Conservation (phyloP, 2,113 vertebrate species). For the Sebastes schlegelii region DNA sequence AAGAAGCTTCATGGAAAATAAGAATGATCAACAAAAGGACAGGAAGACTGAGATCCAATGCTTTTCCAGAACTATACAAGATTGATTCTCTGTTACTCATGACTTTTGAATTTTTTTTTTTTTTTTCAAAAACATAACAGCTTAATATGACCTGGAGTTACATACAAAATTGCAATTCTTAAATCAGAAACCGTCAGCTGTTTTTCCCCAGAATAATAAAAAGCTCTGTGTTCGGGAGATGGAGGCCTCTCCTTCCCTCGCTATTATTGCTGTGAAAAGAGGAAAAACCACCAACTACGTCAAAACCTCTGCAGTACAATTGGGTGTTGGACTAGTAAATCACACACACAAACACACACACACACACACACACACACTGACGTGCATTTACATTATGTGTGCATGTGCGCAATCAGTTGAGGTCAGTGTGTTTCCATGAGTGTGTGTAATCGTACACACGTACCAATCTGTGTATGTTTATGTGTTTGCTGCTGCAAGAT, state of each 20-base stretch:
- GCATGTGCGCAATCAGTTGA: background rate
- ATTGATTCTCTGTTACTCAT: background rate
- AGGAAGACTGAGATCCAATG: background rate
- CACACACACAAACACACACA: constrained; percentile 3
- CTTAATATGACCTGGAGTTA: background rate
- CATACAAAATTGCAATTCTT: background rate
- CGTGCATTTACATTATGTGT: background rate
- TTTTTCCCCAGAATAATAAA: constrained; percentile 28
- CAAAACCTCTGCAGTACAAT: constrained; percentile 33
- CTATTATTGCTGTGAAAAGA: constrained; percentile 25
- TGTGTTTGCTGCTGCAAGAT: constrained; percentile 1
- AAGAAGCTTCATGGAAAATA: background rate
- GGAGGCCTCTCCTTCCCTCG: background rate
- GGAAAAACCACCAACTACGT: constrained; percentile 58
- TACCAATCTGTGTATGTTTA: background rate
- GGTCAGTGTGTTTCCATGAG: background rate
- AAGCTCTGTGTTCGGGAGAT: constrained; percentile 26
- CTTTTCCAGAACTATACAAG: background rate
- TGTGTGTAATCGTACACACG: background rate
- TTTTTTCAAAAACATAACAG: background rate
- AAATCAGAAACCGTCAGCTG: constrained; percentile 29
- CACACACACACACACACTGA: constrained; percentile 3
- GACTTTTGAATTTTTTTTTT: background rate
- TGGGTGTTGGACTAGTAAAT: constrained; percentile 14
- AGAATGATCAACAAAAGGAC: background rate